Percentiles rank a stretch among this genome's conserved stretches.
phyloP scores from a whole-genome alignment of 2,888 invertebrate genomes.

The Lepetodrilus schrolli region DNA sequence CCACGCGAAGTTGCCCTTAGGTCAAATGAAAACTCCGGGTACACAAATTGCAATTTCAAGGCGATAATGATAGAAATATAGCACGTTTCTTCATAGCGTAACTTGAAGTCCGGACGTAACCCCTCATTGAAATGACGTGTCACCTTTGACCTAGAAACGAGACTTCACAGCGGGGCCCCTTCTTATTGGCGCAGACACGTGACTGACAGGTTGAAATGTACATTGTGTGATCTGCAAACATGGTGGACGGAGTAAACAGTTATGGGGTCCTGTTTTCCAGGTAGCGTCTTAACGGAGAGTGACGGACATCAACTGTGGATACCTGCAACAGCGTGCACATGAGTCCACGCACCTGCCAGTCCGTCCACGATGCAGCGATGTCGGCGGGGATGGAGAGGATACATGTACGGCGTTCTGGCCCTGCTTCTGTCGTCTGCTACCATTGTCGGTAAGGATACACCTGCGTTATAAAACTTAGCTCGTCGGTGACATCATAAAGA shows the following conservation, averaged over 20 bases:
- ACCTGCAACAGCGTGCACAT: background rate
- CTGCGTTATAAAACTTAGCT: too few species aligned
- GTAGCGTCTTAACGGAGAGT: background rate
- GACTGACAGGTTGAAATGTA: constrained; percentile 25
- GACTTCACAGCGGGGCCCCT: background rate
- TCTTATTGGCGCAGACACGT: background rate
- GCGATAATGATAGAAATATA: background rate
- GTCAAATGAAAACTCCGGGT: background rate
- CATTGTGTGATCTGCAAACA: constrained; percentile 21
- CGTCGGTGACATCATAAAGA: too few species aligned
- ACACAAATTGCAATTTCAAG: background rate
- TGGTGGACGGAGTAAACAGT: constrained; percentile 21
- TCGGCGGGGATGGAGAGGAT: background rate
- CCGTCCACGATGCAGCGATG: constrained; percentile 20
- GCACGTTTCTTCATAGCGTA: background rate
- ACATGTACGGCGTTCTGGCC: background rate
- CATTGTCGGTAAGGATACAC: constrained; percentile 6
- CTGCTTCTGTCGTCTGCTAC: constrained; percentile 9
- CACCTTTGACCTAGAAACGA: constrained; percentile 11
- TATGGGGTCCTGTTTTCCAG: constrained; percentile 12
- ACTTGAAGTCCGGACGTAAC: constrained; percentile 19
- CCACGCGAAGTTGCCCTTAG: constrained; percentile 1
- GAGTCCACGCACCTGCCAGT: background rate
- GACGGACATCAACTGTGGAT: constrained; percentile 2
- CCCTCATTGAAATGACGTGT: constrained; percentile 10